Base-by-base conservation (phyloP, 2,113 vertebrate genomes). In the Galbula dea region DNA sequence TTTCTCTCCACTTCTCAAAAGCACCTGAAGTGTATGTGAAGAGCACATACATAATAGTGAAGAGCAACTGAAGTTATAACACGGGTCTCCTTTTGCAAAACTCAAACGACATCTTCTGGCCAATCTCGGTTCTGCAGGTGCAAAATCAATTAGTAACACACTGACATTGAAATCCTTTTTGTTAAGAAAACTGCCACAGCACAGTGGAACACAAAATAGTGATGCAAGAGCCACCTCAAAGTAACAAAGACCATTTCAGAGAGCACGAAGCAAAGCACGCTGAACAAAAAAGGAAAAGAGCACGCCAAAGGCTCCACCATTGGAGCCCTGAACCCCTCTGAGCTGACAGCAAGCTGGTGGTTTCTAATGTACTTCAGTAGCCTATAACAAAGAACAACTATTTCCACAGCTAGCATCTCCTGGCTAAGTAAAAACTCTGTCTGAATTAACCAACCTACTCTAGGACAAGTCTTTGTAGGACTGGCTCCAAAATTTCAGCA, bases 21-120 rank as follows among this genome's bases (percentile, higher is more conserved):
- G 43, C 18, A 48, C 18, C 43, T 68, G 34, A 26, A 67, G n/a
- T 73, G 55, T 16, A 9, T 9, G 14, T 17, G 19, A 20, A 0
- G 9, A 32, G 30, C 15, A 10, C 4, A 2, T 1, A 41, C 1
- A 1, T 2, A 21, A 46, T 8, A 89, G 24, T 0, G 0, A 85
- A 43, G 18, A 62, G 20, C 46, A 48, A 15, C 2, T 3, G 12
- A 59, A 54, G 4, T 3, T 15, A 0, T 6, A 16, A 4, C n/a
- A 17, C 19, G 34, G 58, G 34, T 34, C 67, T 43, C 39, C 29
- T 69, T 83, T 4, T 41, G 81, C 51, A 63, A 84, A 49, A 6
- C 83, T 69, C 69, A 51, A 51, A 3, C 84, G 96, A 94, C 96
- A 95, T 82, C 96, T 61, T 79, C 86, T 94, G 96, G 96, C 76